Evolutionary conservation across 2,888 invertebrate species (phyloP).

Genomic region (Torymus auratus): DNA sequence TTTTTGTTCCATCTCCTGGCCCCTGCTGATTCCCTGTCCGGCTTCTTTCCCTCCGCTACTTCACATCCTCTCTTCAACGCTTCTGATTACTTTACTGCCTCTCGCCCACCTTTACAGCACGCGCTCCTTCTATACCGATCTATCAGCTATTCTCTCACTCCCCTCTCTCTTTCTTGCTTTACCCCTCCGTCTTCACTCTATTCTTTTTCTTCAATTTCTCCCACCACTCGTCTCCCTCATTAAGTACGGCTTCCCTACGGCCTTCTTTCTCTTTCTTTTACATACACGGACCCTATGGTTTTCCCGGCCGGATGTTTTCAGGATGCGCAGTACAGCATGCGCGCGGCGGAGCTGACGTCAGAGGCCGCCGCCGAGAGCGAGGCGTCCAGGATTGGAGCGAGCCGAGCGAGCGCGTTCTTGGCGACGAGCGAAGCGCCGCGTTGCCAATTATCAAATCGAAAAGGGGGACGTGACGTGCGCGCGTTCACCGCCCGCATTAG

Average conservation of each 20-base stretch:
- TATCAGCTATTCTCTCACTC: constrained; percentile 20
- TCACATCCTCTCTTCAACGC: constrained; percentile 25
- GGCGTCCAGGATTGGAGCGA: constrained; percentile 60
- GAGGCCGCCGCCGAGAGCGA: constrained; percentile 20
- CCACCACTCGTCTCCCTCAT: not conserved
- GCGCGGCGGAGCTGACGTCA: constrained; percentile 56
- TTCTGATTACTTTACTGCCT: constrained; percentile 20
- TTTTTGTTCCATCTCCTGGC: constrained; percentile 30
- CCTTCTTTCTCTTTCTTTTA: constrained; percentile 7
- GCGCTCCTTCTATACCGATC: constrained; percentile 7
- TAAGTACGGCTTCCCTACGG: no score
- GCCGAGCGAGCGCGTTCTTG: constrained; percentile 11
- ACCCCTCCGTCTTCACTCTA: not conserved
- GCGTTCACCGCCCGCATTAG: constrained; percentile 10
- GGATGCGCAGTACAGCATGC: constrained; percentile 54
- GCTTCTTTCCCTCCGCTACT: constrained; percentile 41
- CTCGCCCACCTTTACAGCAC: not conserved
- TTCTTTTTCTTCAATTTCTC: not conserved
- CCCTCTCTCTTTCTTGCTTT: not conserved
- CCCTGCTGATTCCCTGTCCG: constrained; percentile 25
- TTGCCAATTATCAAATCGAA: constrained; percentile 61
- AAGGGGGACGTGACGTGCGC: constrained; percentile 19
- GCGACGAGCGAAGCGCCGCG: constrained; percentile 50
- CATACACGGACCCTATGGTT: constrained; percentile 1
- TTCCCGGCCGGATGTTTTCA: constrained; percentile 59